Evolutionary conservation across 2,797 vertebrate genomes (phyloP).

Genomic region (Brachyalestes nurse): DNA sequence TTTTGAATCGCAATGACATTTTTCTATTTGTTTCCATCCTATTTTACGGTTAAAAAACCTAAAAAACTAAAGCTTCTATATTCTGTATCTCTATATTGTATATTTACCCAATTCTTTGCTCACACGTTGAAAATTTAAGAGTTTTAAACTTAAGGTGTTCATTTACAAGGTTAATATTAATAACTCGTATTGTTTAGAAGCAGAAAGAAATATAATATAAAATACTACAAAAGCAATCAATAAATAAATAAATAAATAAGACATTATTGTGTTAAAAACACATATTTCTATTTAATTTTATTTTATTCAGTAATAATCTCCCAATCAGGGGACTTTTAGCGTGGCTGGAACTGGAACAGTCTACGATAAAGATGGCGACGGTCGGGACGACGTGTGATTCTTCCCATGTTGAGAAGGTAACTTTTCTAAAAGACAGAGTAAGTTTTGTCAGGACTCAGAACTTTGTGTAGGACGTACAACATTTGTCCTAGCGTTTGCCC

Average conservation of each 20-base stretch:
- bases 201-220: no score
- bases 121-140: no score
- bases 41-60: background rate
- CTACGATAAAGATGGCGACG: constrained; percentile 51
- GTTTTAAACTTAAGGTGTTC: background rate
- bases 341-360: background rate
- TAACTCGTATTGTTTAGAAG: background rate
- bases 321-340: background rate
- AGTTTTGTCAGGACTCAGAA: background rate
- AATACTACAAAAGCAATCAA: background rate
- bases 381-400: constrained; percentile 17
- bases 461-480: background rate
- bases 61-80: no score
- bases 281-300: background rate
- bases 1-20: background rate
- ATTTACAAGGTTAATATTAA: background rate
- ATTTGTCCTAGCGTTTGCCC: no score
- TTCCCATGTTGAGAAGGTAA: constrained; percentile 11
- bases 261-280: background rate
- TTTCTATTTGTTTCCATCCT: background rate
- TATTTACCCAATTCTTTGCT: no score
- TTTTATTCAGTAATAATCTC: background rate
- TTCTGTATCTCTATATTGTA: no score
- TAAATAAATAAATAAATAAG: background rate
- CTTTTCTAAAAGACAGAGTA: background rate